Percentiles rank a stretch among this genome's conserved stretches.
Conservation (phyloP, 2,113 vertebrate species). For the Tragelaphus buxtoni region DNA sequence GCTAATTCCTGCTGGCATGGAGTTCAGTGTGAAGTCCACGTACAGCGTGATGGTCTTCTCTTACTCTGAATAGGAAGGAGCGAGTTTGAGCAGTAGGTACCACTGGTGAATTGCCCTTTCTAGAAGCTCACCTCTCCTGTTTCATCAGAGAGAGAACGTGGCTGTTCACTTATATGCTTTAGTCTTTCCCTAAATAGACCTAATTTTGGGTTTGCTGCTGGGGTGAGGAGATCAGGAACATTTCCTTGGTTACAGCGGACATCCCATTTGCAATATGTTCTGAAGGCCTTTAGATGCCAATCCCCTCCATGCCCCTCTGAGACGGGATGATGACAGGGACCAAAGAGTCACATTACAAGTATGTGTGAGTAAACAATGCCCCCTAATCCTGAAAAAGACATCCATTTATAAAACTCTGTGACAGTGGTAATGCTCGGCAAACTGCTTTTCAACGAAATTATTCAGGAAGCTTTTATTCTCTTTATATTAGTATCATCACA, state of each 20-base stretch:
- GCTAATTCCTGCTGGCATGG: neutral
- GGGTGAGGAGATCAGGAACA: neutral
- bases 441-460: neutral
- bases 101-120: neutral
- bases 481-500: neutral
- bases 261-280: neutral
- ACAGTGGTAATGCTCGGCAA: neutral
- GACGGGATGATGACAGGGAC: neutral
- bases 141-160: neutral
- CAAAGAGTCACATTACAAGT: neutral
- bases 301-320: neutral
- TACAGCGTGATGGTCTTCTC: fast-evolving
- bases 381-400: neutral
- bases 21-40: neutral
- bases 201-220: neutral
- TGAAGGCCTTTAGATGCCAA: neutral
- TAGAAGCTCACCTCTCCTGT: neutral
- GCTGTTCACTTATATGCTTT: neutral
- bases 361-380: neutral
- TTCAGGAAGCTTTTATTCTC: neutral
- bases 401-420: neutral
- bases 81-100: neutral
- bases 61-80: neutral
- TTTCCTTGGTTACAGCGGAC: neutral
- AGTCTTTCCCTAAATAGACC: neutral